These are phyloP conservation scores for Pterostichus madidus DNA, from an alignment of 2,888 invertebrate species.

Conservation along the genomic window DNA sequence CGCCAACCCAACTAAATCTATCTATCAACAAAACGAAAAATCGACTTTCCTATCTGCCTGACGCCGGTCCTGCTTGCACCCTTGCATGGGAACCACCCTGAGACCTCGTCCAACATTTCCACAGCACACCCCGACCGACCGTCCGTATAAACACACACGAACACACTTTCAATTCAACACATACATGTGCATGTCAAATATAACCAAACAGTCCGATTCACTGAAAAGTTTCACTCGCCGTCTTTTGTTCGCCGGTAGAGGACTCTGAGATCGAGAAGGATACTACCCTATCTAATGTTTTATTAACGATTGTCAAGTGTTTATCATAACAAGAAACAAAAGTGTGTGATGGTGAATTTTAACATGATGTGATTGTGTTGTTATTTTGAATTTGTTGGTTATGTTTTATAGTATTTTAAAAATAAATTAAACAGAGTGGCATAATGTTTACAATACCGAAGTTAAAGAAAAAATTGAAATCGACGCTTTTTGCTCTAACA, in stretches of 20 bases:
- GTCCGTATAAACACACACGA: constrained; percentile 13
- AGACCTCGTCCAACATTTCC: constrained; percentile 53
- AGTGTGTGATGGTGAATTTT: constrained; percentile 7
- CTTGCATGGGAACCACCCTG: constrained; percentile 13
- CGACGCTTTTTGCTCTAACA: background rate
- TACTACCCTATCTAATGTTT: background rate
- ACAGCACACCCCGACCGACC: constrained; percentile 32
- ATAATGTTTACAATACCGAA: constrained; percentile 49
- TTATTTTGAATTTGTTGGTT: background rate
- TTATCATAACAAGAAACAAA: constrained; percentile 11
- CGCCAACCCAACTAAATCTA: background rate
- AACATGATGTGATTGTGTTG: background rate
- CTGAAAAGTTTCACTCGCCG: constrained; percentile 24
- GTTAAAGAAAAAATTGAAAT: constrained; percentile 33
- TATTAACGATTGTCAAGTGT: background rate
- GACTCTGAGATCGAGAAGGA: background rate
- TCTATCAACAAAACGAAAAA: background rate
- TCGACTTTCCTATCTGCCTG: constrained; percentile 24
- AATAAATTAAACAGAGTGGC: constrained; percentile 1
- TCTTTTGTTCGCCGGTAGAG: constrained; percentile 22
- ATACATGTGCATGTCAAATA: constrained; percentile 6
- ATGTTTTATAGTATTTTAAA: background rate
- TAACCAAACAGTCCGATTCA: constrained; percentile 1
- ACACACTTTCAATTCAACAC: constrained; percentile 11
- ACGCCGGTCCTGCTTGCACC: constrained; percentile 30